Conservation (phyloP, 2,113 vertebrate genomes). For the Lagopus leucura region DNA sequence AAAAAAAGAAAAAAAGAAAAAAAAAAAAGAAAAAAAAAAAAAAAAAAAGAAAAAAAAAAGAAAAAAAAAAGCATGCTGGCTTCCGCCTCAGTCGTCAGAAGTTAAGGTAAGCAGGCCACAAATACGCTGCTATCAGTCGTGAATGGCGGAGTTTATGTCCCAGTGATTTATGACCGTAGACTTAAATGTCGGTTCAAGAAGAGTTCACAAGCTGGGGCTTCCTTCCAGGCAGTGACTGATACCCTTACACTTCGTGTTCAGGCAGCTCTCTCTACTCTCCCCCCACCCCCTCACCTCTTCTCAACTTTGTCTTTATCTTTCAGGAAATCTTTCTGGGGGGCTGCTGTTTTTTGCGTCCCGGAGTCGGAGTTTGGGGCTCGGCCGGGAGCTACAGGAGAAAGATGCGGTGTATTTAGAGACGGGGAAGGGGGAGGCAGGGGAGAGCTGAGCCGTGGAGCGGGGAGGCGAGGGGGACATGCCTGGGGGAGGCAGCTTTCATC, state of each 20-base stretch:
- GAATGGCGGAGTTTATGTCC: slow-evolving; percentile 96
- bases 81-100: slow-evolving; percentile 92
- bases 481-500: background rate
- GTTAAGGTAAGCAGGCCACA: slow-evolving; percentile 98
- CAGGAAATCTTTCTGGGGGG: slow-evolving; percentile 58
- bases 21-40: slow-evolving; percentile 3
- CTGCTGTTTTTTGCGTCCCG: background rate
- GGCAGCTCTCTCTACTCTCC: slow-evolving; percentile 70
- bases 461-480: background rate
- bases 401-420: slow-evolving; percentile 10
- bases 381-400: slow-evolving; percentile 32
- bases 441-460: background rate
- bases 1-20: background rate
- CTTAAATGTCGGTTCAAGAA: slow-evolving; percentile 99
- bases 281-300: background rate
- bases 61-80: slow-evolving; percentile 73
- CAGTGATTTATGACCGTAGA: slow-evolving; percentile 99
- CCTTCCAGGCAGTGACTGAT: slow-evolving; percentile 90
- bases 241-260: slow-evolving; percentile 87
- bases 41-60: background rate
- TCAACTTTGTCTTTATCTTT: slow-evolving; percentile 63
- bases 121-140: slow-evolving; percentile 90
- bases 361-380: slow-evolving; percentile 50
- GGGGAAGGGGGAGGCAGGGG: background rate
- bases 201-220: slow-evolving; percentile 97